Percentiles rank a stretch among this genome's conserved stretches.
Conservation (phyloP, 2,888 invertebrate genomes). For the Pseudococcus longispinus region DNA sequence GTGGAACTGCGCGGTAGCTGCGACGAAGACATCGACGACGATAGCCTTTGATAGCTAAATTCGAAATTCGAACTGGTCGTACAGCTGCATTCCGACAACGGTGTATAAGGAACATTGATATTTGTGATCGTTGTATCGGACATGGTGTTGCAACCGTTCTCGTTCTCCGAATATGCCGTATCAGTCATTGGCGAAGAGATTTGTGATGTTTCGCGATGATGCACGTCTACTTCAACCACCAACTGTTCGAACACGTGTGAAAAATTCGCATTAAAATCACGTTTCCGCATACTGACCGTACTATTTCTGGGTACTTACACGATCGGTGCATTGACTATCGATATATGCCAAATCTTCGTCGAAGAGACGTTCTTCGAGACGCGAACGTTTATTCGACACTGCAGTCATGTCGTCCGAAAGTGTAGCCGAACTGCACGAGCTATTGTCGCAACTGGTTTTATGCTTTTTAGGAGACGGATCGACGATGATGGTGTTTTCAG, state of each 20-base stretch:
- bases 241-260: constrained; percentile 60
- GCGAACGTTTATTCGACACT: constrained; percentile 68
- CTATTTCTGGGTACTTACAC: constrained; percentile 7
- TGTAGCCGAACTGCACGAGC: constrained; percentile 54
- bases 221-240: constrained; percentile 65
- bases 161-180: constrained; percentile 61
- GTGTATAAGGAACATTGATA: constrained; percentile 60
- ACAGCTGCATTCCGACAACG: constrained; percentile 59
- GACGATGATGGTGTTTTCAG: constrained; percentile 67
- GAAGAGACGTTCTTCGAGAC: constrained; percentile 77
- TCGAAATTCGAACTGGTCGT: constrained; percentile 50
- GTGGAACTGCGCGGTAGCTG: constrained; percentile 45
- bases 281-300: not conserved
- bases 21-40: constrained; percentile 50
- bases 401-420: constrained; percentile 58
- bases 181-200: constrained; percentile 60
- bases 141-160: constrained; percentile 59
- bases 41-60: constrained; percentile 37
- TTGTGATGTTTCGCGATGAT: constrained; percentile 59
- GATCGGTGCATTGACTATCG: constrained; percentile 77
- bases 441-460: constrained; percentile 59
- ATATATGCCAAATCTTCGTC: constrained; percentile 76
- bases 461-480: constrained; percentile 72
- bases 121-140: constrained; percentile 61
- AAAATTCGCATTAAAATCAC: not conserved